phyloP scores from a whole-genome alignment of 2,888 invertebrate species.

The Apodemia mormo region DNA sequence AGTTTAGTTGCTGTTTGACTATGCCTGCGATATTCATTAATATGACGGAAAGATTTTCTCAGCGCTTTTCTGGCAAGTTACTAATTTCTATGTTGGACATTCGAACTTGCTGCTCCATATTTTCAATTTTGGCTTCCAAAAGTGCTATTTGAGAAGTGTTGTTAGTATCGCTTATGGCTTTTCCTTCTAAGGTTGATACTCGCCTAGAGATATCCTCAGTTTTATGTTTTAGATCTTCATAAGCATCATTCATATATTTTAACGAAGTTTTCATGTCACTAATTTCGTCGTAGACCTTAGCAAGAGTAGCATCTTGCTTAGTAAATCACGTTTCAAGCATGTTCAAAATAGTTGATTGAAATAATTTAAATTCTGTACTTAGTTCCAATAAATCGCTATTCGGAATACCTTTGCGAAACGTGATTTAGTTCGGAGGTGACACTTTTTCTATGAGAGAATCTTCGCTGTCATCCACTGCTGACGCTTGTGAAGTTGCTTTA shows the following conservation, averaged over 20 bases:
- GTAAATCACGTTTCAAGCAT: background rate
- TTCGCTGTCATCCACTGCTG: background rate
- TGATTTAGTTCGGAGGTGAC: background rate
- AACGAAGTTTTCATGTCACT: background rate
- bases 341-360: background rate
- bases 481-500: too few species aligned
- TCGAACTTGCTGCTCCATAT: constrained; percentile 31
- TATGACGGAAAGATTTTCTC: constrained; percentile 22
- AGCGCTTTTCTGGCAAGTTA: constrained; percentile 30
- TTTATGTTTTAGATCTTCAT: background rate
- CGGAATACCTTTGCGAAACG: background rate
- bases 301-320: background rate
- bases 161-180: background rate
- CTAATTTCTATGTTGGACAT: constrained; percentile 30
- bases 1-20: constrained; percentile 18
- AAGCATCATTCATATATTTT: background rate
- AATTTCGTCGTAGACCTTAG: background rate
- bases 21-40: constrained; percentile 18
- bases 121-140: constrained; percentile 23
- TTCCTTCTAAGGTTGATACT: background rate
- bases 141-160: background rate
- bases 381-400: background rate
- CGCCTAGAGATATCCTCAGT: background rate
- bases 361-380: background rate
- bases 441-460: background rate